Evolutionary conservation across 2,888 invertebrate species (phyloP), one percentile per base, ranked within the genome.

Genomic region (Pristionchus japonicus): DNA sequence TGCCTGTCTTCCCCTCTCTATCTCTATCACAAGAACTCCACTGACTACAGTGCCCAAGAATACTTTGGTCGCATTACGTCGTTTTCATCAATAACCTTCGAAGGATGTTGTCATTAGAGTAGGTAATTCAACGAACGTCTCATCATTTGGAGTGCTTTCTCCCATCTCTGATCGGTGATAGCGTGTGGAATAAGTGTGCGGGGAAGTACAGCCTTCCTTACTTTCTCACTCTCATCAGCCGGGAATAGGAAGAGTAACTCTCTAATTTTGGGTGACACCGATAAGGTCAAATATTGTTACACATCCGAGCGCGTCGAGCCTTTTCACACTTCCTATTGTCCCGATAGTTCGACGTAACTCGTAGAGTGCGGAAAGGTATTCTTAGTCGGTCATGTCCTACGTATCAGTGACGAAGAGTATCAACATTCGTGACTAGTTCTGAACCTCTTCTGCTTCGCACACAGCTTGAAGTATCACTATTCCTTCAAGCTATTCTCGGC

Each of bases 271-370:
- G 77, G 9, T 20, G 23, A 40, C 40, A 9, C 70, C 31, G 37
- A 31, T 43, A 77, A 77, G 77, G 77, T 77, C 77, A 43, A 77
- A 77, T 77, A 77, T 77, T 77, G 77, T 77, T 77, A 77, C 77
- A 77, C 43, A 23, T 74, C 7, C 23, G 74, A 13, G 34, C 77
- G 37, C 70, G 70, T 13, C 64, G 64, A 64, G 64, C 64, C 13
- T 34, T 64, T 64, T 64, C 31, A 31, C 64, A 57, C 57, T 57
- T 57, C 13, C 64, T 1, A 27, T 15, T 34, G 27, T 67, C 27
- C 64, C 7, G 1, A 74, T 7, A 37, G 74, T 37, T 23, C 20
- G 15, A 1, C 1, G 34, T 13, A 67, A 15, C 31, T 67, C 67
- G 31, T 23, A 31, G 34, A 67, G 34, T 67, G n/a, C n/a, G n/a